Conservation (phyloP, 1,140 invertebrate species). For the Drosophila cardini region DNA sequence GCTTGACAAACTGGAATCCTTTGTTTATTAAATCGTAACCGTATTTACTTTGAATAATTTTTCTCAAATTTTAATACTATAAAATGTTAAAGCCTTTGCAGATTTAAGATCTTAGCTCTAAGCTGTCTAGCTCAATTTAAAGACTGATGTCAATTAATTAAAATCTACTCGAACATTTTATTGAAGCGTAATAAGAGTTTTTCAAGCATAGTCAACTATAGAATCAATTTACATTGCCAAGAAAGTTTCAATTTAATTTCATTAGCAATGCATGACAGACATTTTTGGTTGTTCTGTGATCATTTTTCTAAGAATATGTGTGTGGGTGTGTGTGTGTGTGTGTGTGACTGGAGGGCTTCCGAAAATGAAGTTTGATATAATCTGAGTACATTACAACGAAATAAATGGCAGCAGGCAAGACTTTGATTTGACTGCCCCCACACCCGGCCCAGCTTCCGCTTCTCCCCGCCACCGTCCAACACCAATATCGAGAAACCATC, state of each 20-base stretch:
- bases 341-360: slow-evolving; percentile 19
- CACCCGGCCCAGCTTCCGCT: background rate
- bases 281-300: background rate
- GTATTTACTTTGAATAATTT: too few relatives aligned
- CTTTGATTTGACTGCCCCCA: slow-evolving; percentile 38
- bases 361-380: slow-evolving; percentile 64
- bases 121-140: background rate
- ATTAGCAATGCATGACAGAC: slow-evolving; percentile 59
- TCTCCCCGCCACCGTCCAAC: too few relatives aligned
- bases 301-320: background rate
- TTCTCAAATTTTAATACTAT: too few relatives aligned
- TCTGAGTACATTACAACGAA: slow-evolving; percentile 31
- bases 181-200: slow-evolving; percentile 34
- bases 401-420: slow-evolving; percentile 27
- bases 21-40: too few relatives aligned
- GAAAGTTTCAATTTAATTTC: slow-evolving; percentile 75
- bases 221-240: slow-evolving; percentile 14
- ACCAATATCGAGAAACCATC: slow-evolving; percentile 4
- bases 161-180: slow-evolving; percentile 26
- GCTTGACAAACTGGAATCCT: too few relatives aligned
- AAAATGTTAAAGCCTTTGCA: too few relatives aligned
- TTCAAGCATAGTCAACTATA: background rate
- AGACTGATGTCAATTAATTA: slow-evolving; percentile 33
- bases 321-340: slow-evolving; percentile 5
- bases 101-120: too few relatives aligned